Evolutionary conservation across 2,888 invertebrate species (phyloP), one percentile per base, ranked within the genome.

Genomic region (Zaprionus bogoriensis): DNA sequence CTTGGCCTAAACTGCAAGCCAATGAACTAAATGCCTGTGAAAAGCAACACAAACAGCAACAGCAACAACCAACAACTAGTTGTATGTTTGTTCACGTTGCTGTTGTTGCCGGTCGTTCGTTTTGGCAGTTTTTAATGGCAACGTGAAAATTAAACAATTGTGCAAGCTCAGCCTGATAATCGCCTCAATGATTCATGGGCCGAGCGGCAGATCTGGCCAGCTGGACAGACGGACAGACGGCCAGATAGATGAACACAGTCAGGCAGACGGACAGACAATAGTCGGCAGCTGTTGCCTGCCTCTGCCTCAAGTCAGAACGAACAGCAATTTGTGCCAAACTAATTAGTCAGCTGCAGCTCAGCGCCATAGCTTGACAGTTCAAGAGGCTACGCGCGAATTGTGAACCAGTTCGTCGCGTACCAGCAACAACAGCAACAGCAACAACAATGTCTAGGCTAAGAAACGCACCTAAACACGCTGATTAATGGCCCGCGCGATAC

Each of bases 1-100:
- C 88, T 88, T 88, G 88, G 89, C 88, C 88, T 77, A 89, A 88
- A 89, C 89, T 81, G 60, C 64, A 73, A 85, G 88, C 88, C 82
- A 89, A 86, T 82, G 89, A 87, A 86, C 87, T 81, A 82, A 83
- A 88, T 83, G 80, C 78, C 83, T 88, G 76, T 87, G 74, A 88
- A 87, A 87, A 87, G 44, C 74, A 67, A 44, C 71, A 74, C 41
- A 54, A 44, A 28, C 57, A 51, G 42, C 64, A 65, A 39, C 64
- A 38, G 14, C 45, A 48, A 6, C 45, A 57, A 17, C 53, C 48
- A 53, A 10, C 52, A 52, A 41, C 67, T n/a, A 23, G 27, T 51
- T 74, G 66, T 69, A 47, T 70, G 71, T 67, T 77, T 74, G 73
- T 36, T 67, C 67, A 65, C 67, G 62, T 67, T 77, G 78, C 57